Base-by-base conservation (phyloP, 2,113 vertebrate species). In the Lathamus discolor region DNA sequence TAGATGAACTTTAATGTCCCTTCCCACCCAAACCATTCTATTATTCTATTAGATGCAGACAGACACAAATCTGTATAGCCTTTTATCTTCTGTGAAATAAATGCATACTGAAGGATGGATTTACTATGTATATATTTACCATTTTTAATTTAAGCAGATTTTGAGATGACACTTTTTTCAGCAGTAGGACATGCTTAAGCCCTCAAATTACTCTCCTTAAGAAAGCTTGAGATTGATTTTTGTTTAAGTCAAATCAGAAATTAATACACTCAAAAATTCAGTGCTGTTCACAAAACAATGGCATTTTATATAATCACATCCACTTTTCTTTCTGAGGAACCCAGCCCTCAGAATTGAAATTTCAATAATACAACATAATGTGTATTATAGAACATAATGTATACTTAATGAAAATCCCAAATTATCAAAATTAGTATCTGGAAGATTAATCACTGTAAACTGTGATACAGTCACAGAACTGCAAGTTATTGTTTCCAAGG, bases 291-390 rank as follows among this genome's bases (percentile, higher is more conserved):
- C 10, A 69, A 33, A 75, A 69, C 33, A 90, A 27, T 28, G 20
- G 2, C 1, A 8, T 35, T 76, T 59, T 49, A 24, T 9, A 7
- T 24, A 23, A 37, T 33, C 3, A 0, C 1, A 19, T 37, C 54
- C 17, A 70, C 9, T 7, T 31, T 76, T 75, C 31, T 35, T 66
- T 72, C 31, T 29, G n/a, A 67, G 37, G 31, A 85, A 46, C 3
- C 12, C 37, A 4, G 4, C 76, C 63, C 79, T 29, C 69, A 68
- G 52, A 84, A 72, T 49, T 76, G 44, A 75, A n/a, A 8, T 72
- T 66, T 88, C 39, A 73, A 2, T 39, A 37, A 7, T 46, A 54
- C 11, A 62, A 59, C 6, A 46, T 7, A 27, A 23, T 27, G 4
- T 15, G 15, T 22, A 64, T 44, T 44, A 7, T 44, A 52, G 11